Conservation (phyloP, 1,140 invertebrate genomes). For the Hydropsyche tenuis region DNA sequence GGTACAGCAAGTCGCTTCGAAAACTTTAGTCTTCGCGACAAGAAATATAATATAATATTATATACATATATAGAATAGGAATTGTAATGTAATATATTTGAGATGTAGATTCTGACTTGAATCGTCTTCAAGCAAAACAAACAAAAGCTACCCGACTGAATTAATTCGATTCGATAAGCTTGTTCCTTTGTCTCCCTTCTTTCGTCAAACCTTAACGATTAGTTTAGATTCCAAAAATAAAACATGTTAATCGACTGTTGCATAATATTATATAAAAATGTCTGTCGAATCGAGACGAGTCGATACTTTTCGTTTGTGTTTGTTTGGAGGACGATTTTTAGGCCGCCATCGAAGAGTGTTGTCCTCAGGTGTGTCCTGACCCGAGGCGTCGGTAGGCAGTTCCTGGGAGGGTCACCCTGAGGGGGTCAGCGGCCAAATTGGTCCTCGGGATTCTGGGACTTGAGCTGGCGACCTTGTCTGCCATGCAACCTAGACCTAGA, state of each 20-base stretch:
- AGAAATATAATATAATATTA: no score
- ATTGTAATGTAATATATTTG: background rate
- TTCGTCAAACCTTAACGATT: background rate
- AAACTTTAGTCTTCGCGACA: no score
- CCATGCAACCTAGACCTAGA: conserved; percentile 35
- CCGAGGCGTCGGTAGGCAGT: conserved; percentile 1
- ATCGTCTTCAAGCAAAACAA: background rate
- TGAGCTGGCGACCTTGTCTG: conserved; percentile 34
- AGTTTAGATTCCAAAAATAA: background rate
- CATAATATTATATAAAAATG: no score
- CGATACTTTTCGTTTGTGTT: background rate
- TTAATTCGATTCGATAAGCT: background rate
- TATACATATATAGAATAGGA: no score
- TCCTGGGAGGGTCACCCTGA: conserved; percentile 33
- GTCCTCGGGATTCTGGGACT: conserved; percentile 29
- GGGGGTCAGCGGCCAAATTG: conserved; percentile 35
- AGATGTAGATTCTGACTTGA: background rate
- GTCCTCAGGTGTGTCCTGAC: conserved; percentile 6
- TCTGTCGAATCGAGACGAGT: no score
- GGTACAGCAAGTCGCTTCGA: no score
- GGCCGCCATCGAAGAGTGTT: background rate
- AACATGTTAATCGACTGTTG: no score
- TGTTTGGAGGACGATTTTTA: no score
- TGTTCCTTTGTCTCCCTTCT: background rate
- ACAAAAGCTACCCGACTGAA: background rate